A percentile compares a stretch with the other conserved stretches of the same genome.
These are phyloP conservation scores for Tetheella fluctuosa DNA, from an alignment of 2,888 invertebrate species.

Conservation along the genomic window DNA sequence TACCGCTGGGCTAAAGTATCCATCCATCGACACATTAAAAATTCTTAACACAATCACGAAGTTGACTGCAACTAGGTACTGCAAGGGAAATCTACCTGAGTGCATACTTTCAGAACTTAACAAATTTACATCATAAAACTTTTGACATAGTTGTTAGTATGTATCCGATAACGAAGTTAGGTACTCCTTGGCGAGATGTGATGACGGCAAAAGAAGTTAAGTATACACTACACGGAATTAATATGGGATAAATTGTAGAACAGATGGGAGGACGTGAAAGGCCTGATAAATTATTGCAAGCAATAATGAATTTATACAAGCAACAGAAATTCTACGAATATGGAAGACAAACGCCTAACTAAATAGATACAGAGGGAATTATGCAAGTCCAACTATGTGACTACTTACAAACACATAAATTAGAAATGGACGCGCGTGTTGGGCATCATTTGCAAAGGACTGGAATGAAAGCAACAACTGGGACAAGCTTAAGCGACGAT, in stretches of 20 bases:
- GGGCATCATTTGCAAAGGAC: slow-evolving; percentile 4
- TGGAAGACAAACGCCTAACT: slow-evolving; percentile 36
- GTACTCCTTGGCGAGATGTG: too few species aligned
- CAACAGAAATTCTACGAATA: too few species aligned
- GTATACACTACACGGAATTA: too few species aligned
- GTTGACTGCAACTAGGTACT: slow-evolving; percentile 25
- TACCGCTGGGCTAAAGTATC: slow-evolving; percentile 40
- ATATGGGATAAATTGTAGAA: too few species aligned
- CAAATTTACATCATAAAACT: slow-evolving; percentile 6
- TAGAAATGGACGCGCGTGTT: slow-evolving; percentile 20
- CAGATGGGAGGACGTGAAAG: too few species aligned
- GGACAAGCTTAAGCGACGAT: slow-evolving; percentile 6
- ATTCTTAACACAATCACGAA: slow-evolving; percentile 45
- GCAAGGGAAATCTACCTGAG: slow-evolving; percentile 29
- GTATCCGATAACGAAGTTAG: neutral
- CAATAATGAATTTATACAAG: too few species aligned
- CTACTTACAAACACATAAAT: slow-evolving; percentile 29
- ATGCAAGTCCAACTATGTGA: slow-evolving; percentile 24
- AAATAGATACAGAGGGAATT: slow-evolving; percentile 39
- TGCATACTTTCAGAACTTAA: neutral
- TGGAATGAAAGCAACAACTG: slow-evolving; percentile 9
- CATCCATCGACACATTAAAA: slow-evolving; percentile 41
- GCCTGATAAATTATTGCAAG: too few species aligned
- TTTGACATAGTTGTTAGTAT: neutral
- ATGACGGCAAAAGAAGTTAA: too few species aligned